phyloP scores from a whole-genome alignment of 2,888 invertebrate species.

The Ophraella communa region DNA sequence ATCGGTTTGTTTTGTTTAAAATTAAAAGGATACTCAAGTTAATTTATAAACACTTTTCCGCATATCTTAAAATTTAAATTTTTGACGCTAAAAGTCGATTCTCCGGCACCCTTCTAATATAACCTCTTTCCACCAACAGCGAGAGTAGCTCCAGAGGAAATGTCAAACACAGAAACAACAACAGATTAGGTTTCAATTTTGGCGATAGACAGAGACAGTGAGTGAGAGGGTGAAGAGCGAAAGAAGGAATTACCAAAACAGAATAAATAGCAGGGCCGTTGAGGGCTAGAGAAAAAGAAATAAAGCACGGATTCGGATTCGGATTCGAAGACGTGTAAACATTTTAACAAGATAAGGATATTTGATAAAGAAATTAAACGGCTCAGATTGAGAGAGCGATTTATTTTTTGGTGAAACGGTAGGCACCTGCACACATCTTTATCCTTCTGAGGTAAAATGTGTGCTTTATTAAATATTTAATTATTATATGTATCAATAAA shows the following conservation, averaged over 20 bases:
- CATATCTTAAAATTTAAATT: constrained; percentile 54
- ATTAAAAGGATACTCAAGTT: background rate
- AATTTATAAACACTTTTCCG: constrained; percentile 4
- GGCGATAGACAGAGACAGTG: too few relatives aligned
- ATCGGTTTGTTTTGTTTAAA: too few relatives aligned
- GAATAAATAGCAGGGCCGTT: constrained; percentile 30
- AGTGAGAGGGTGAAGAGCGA: background rate
- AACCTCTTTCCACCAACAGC: constrained; percentile 40
- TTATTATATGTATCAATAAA: too few relatives aligned
- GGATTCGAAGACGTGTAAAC: constrained; percentile 23
- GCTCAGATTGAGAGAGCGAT: constrained; percentile 19
- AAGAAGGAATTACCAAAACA: constrained; percentile 16
- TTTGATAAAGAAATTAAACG: constrained; percentile 24
- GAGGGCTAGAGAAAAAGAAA: constrained; percentile 14
- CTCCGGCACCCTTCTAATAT: constrained; percentile 36
- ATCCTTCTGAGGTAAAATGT: background rate
- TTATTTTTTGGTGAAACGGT: too few relatives aligned
- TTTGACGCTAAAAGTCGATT: constrained; percentile 50
- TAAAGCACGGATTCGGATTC: constrained; percentile 23
- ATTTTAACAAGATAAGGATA: constrained; percentile 28
- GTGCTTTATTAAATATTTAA: too few relatives aligned
- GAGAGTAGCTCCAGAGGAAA: constrained; percentile 24
- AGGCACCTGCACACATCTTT: constrained; percentile 15
- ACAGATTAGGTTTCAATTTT: constrained; percentile 33
- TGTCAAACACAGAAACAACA: constrained; percentile 35